Percentiles rank a stretch among this genome's conserved stretches.
Conservation (phyloP, 2,797 vertebrate species). For the Peromyscus attwateri region DNA sequence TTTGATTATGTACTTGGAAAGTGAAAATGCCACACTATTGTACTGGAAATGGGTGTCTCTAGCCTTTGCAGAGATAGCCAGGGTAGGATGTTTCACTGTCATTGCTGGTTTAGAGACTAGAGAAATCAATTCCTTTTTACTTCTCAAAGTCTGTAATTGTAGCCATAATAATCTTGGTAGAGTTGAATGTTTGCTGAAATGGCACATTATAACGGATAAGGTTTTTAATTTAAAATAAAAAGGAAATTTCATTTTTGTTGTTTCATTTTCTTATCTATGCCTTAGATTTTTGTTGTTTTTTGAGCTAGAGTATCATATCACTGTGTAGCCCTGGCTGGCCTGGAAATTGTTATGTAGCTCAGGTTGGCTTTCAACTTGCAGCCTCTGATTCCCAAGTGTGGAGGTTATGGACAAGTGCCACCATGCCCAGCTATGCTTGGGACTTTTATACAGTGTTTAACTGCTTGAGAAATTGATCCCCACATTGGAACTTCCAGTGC, state of each 20-base stretch:
- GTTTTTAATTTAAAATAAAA: conserved; percentile 14
- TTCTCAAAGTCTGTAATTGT: conserved; percentile 42
- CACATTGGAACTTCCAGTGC: background rate
- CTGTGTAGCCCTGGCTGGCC: background rate
- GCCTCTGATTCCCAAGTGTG: background rate
- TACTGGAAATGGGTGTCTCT: background rate
- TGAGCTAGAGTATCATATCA: background rate
- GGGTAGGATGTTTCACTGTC: background rate
- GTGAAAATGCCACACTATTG: accelerated
- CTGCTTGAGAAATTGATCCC: background rate
- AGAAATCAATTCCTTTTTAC: background rate
- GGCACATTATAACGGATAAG: background rate
- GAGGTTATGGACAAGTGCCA: background rate
- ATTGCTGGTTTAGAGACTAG: conserved; percentile 37
- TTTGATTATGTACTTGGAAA: conserved; percentile 35
- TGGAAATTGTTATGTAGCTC: background rate
- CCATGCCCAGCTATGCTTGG: background rate
- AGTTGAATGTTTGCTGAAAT: conserved; percentile 55
- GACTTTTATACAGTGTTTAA: conserved; percentile 39
- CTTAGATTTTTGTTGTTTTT: background rate
- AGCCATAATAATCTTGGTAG: background rate
- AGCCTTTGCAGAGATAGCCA: background rate
- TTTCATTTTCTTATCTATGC: conserved; percentile 25
- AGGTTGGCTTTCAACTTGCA: background rate
- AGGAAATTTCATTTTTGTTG: background rate